Base-by-base conservation (phyloP, 1,140 invertebrate species). In the Drosophila sp. region DNA sequence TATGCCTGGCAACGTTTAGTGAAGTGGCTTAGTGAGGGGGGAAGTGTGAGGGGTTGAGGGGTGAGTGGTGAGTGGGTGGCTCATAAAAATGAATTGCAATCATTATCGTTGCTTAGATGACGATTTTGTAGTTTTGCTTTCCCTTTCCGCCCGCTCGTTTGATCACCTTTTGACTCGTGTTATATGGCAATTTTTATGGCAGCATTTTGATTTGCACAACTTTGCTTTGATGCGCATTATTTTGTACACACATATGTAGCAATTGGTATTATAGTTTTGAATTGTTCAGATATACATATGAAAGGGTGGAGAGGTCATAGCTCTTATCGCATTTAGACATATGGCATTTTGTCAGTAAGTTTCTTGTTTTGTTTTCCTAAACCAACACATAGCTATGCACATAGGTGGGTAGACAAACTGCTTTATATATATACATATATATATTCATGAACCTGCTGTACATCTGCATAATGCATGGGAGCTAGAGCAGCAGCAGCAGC, bases 401-500 rank as follows among this genome's bases (percentile, higher is more conserved):
- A 32, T 41, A 41, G 47, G 54, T 47, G 60, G 44, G 55, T 72
- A 81, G 83, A 86, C 79, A 87, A 87, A 87, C 78, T 73, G 71
- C 66, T 87, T 25, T 50, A 50, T 50, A 47, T 23, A 44, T 10
- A 50, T 10, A 23, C 7, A 77, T 70, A 83, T 83, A 87, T 87
- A 89, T 87, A 87, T 87, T 87, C 83, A 87, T 87, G 83, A 87
- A 87, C 83, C 83, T 84, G 83, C 66, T 71, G 84, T 87, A 89
- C 84, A 87, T 87, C 83, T 89, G 83, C 83, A 87, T 87, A 89
- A 87, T 87, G 74, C 76, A 87, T 77, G 80, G 80, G 73, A 87
- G 82, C 76, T 63, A 68, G 47, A 70, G 35, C 23, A 57, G 10
- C 44, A 29, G 66, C 50, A 66, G 25, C 35, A 38, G 35, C 35